Base-by-base conservation (phyloP, 1,140 invertebrate genomes). In the Popillia japonica region DNA sequence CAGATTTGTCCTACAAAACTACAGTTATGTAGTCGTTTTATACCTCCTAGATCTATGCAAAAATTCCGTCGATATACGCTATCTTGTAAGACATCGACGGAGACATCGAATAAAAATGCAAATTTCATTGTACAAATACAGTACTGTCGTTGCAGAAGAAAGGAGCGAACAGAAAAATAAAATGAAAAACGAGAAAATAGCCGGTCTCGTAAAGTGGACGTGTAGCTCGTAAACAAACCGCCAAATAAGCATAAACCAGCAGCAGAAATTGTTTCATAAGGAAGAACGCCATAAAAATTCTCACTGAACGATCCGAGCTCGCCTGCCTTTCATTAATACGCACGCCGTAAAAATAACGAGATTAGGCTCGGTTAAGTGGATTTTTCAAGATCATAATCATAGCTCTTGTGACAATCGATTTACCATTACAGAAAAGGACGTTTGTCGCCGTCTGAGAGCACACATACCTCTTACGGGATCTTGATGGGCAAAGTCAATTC, bases 371-470 rank as follows among this genome's bases (percentile, higher is more conserved):
- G 11, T 55, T 55, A 55, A 55, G 14, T 55, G 48, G 48, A 55
- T 55, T 55, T 55, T 55, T 55, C 48, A 55, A 55, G 48, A 55
- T 55, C 48, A 55, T 55, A 55, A 55, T 55, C 48, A 55, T 55
- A 14, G 48, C 48, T 55, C 48, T 17, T 55, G 14, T 55, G 48
- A 55, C 48, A 17, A 55, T 55, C 48, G 48, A 55, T 55, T 55
- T 55, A 55, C 48, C 48, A 55, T 55, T 55, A 55, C 7, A 17
- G 48, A 6, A 55, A 55, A 17, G 27, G 48, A 55, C n/a, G 48
- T 55, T 55, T 55, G 14, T 55, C 6, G 48, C 17, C 48, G 27
- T 55, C 44, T 48, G 10, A 17, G 17, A 55, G 7, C 17, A 55
- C 27, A 34, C 27, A 55, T 55, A 17, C 14, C 48, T 55, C 6